A percentile compares a stretch with the other conserved stretches of the same genome.
phyloP scores from a whole-genome alignment of 2,797 vertebrate species.

The Onychomys torridus region DNA sequence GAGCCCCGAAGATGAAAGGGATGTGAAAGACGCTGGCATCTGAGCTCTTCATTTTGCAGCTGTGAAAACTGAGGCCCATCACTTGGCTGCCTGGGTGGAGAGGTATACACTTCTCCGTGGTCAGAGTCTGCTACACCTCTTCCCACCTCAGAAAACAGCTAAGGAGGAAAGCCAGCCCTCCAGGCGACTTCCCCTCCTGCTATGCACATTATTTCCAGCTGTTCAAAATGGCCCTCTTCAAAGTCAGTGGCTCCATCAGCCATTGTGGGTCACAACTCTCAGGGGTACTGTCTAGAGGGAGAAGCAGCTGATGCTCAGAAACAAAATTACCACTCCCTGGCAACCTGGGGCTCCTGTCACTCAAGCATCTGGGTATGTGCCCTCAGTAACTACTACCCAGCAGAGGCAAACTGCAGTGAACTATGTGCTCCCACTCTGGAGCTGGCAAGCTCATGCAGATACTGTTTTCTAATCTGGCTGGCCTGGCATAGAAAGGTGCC shows the following conservation, averaged over 20 bases:
- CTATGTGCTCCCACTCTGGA: not conserved
- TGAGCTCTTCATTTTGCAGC: not conserved
- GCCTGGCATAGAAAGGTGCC: not conserved
- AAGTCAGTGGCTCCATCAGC: rapidly evolving
- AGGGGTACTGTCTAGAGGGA: not conserved
- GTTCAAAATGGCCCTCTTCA: not conserved
- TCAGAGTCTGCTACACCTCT: rapidly evolving
- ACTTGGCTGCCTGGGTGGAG: not conserved
- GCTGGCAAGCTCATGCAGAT: not conserved
- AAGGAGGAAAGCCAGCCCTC: not conserved
- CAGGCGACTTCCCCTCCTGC: not conserved
- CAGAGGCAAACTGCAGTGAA: not conserved
- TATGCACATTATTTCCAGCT: slow-evolving; percentile 17
- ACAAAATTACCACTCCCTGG: slow-evolving; percentile 42
- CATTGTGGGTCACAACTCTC: not conserved
- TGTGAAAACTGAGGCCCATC: not conserved
- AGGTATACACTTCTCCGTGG: too few species aligned
- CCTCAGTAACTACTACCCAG: slow-evolving; percentile 10
- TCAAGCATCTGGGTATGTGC: slow-evolving; percentile 47
- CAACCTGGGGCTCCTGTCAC: slow-evolving; percentile 57
- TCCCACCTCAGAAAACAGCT: not conserved
- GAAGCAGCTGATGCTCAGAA: not conserved
- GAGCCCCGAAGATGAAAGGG: slow-evolving; percentile 33
- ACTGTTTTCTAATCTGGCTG: not conserved
- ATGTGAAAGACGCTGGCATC: not conserved